phyloP scores from a whole-genome alignment of 2,113 vertebrate genomes.

The Nymphicus hollandicus region DNA sequence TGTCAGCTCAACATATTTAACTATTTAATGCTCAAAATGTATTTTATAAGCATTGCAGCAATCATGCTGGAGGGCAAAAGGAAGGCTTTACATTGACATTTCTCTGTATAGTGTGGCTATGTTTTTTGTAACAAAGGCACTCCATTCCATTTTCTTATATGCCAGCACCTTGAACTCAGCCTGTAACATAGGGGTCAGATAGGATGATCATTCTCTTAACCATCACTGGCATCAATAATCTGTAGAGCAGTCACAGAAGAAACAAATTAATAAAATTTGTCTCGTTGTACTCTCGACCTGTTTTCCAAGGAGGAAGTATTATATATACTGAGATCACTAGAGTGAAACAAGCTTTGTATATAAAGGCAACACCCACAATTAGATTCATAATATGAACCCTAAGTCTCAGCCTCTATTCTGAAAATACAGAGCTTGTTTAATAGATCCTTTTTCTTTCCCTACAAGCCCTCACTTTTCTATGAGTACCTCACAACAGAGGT shows the following conservation, averaged over 20 bases:
- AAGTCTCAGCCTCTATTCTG: background rate
- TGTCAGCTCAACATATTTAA: background rate
- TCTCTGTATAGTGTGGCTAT: background rate
- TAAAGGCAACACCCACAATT: background rate
- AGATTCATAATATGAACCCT: background rate
- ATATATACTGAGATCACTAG: background rate
- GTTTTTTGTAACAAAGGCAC: background rate
- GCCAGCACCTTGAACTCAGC: background rate
- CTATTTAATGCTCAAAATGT: background rate
- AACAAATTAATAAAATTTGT: background rate
- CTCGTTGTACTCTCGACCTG: background rate
- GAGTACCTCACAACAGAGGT: background rate
- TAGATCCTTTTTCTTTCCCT: background rate
- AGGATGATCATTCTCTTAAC: background rate
- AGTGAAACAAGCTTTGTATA: background rate
- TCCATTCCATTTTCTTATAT: background rate
- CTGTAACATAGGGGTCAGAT: background rate
- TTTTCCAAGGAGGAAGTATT: background rate
- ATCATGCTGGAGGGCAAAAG: background rate
- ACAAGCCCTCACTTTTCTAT: background rate
- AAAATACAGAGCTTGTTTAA: background rate
- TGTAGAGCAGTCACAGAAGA: background rate
- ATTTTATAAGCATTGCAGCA: background rate
- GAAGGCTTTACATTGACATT: background rate
- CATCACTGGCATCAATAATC: background rate